A percentile compares a stretch with the other conserved stretches of the same genome.
Conservation (phyloP, 2,797 vertebrate genomes). For the Margarornis squamiger region DNA sequence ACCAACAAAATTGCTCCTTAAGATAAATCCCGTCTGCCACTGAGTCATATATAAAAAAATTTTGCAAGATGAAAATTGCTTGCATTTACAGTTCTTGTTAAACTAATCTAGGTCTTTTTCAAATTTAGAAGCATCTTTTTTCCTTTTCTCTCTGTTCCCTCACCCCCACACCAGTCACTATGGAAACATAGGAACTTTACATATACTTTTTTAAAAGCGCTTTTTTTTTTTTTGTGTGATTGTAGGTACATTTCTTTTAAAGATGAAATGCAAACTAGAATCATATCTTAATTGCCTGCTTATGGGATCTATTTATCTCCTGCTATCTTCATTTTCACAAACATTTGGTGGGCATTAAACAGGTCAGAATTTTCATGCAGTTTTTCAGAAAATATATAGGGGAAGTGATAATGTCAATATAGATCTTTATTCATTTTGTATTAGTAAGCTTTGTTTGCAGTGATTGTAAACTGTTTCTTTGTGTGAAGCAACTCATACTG, state of each 20-base stretch:
- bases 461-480: constrained; percentile 58
- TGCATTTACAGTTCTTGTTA: constrained; percentile 64
- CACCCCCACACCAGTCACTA: not conserved
- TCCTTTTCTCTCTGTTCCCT: not conserved
- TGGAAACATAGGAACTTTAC: constrained; percentile 56
- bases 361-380: constrained; percentile 43
- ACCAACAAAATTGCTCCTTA: constrained; percentile 70
- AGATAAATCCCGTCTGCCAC: constrained; percentile 65
- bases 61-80: constrained; percentile 64
- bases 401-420: constrained; percentile 17
- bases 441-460: constrained; percentile 42
- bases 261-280: constrained; percentile 29
- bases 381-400: constrained; percentile 36
- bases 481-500: constrained; percentile 8
- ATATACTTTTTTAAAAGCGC: not conserved
- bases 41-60: constrained; percentile 58
- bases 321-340: constrained; percentile 39
- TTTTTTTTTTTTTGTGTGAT: constrained; percentile 39
- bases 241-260: constrained; percentile 33
- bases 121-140: constrained; percentile 39
- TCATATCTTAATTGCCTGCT: constrained; percentile 50
- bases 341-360: constrained; percentile 35
- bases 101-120: constrained; percentile 60
- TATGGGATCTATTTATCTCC: constrained; percentile 31
- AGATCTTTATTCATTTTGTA: constrained; percentile 36